These are phyloP conservation scores for Rhadina sibilatrix DNA, from an alignment of 2,113 vertebrate species.

Conservation along the genomic window DNA sequence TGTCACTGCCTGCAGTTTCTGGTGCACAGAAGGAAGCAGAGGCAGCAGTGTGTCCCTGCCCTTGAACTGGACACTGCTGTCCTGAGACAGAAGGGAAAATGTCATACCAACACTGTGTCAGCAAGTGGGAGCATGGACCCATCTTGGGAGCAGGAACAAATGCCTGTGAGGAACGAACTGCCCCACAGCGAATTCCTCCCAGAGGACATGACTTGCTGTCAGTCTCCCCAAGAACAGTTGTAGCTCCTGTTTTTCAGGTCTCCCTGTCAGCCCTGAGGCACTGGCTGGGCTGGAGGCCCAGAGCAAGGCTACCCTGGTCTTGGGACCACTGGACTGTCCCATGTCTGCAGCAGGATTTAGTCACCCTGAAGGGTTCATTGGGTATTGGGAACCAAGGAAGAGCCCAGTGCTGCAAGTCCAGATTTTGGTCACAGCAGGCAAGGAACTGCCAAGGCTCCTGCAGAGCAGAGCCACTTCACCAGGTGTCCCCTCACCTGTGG, in stretches of 20 bases:
- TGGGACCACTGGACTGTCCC: not conserved
- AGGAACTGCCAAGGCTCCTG: not conserved
- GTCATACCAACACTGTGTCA: not conserved
- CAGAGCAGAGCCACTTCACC: not conserved
- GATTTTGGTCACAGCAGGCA: not conserved
- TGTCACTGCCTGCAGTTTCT: not conserved
- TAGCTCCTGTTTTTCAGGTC: not conserved
- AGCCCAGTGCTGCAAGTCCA: not conserved
- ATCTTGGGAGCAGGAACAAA: not conserved
- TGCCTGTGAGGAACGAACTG: not conserved
- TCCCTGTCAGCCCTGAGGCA: not conserved
- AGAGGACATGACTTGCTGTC: not conserved
- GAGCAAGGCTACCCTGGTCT: not conserved
- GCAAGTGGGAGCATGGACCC: fast-evolving
- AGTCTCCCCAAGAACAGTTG: not conserved
- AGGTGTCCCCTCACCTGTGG: not conserved
- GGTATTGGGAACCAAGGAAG: not conserved
- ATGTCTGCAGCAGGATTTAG: not conserved
- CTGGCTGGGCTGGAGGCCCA: not conserved
- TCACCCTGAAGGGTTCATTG: fast-evolving
- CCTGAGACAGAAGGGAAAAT: not conserved
- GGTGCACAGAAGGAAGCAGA: not conserved
- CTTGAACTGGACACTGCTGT: not conserved
- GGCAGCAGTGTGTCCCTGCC: fast-evolving
- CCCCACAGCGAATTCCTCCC: not conserved